A percentile compares a stretch with the other conserved stretches of the same genome.
Conservation (phyloP, 2,888 invertebrate genomes). For the Mantis religiosa region DNA sequence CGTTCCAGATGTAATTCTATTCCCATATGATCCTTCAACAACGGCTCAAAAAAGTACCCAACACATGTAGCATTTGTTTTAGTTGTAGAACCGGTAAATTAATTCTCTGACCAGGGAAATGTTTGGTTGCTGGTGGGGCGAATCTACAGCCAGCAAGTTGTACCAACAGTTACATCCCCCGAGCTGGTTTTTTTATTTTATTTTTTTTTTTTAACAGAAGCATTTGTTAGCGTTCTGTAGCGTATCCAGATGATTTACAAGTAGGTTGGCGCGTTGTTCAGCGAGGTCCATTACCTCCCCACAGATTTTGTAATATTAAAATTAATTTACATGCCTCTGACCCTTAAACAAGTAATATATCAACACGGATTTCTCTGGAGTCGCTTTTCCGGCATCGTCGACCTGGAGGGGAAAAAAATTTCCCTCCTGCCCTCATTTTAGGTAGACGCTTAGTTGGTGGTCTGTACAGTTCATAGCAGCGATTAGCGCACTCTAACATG, state of each 20-base stretch:
- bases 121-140: neutral
- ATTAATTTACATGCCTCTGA: neutral
- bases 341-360: neutral
- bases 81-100: neutral
- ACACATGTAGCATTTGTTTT: neutral
- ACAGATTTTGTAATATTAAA: neutral
- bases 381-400: neutral
- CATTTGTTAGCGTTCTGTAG: neutral
- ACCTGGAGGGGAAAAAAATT: neutral
- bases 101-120: neutral
- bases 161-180: neutral
- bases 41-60: neutral
- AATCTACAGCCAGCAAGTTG: neutral
- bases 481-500: no score
- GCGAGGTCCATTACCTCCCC: neutral
- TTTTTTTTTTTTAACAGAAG: neutral
- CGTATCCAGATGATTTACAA: neutral
- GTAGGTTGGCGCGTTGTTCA: neutral
- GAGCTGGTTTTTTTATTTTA: neutral
- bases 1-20: no score
- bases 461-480: no score
- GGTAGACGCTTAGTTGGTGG: neutral
- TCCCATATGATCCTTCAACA: neutral
- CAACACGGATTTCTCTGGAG: neutral
- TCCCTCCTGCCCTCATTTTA: neutral